These are phyloP conservation scores for Vimba vimba DNA, from an alignment of 2,113 vertebrate species.

Conservation along the genomic window DNA sequence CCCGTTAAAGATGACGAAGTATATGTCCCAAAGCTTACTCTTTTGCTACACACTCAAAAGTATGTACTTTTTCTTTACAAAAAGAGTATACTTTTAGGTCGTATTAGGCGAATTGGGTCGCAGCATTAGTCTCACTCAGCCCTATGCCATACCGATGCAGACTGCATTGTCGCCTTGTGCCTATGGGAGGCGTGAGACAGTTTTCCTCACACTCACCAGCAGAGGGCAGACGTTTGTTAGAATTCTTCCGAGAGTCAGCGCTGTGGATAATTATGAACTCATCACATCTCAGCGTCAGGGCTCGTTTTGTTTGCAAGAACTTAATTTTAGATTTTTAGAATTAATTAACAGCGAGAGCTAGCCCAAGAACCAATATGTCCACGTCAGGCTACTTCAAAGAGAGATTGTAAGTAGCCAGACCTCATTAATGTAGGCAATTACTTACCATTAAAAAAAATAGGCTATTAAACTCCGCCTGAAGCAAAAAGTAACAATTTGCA, in stretches of 20 bases:
- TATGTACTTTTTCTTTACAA: too few species aligned
- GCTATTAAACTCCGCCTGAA: background rate
- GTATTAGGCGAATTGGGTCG: too few species aligned
- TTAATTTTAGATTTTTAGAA: background rate
- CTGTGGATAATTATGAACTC: background rate
- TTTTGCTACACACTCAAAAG: too few species aligned
- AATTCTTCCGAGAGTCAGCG: slow-evolving; percentile 5
- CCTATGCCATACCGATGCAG: background rate
- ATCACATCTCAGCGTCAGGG: background rate
- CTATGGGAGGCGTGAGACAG: too few species aligned
- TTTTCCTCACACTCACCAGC: slow-evolving; percentile 22
- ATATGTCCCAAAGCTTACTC: too few species aligned
- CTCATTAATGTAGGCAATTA: background rate
- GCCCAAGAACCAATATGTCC: background rate
- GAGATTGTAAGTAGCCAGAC: background rate
- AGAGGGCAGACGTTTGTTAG: slow-evolving; percentile 69
- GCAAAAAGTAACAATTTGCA: background rate
- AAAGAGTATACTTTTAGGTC: too few species aligned
- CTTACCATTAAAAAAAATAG: background rate
- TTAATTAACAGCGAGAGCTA: background rate
- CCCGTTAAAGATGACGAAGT: too few species aligned
- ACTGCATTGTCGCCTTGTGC: background rate
- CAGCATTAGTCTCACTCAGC: background rate
- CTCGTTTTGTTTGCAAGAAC: background rate
- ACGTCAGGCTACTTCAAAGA: background rate